These are phyloP conservation scores for Pararge aegeria DNA, from an alignment of 1,140 invertebrate species.

Conservation along the genomic window DNA sequence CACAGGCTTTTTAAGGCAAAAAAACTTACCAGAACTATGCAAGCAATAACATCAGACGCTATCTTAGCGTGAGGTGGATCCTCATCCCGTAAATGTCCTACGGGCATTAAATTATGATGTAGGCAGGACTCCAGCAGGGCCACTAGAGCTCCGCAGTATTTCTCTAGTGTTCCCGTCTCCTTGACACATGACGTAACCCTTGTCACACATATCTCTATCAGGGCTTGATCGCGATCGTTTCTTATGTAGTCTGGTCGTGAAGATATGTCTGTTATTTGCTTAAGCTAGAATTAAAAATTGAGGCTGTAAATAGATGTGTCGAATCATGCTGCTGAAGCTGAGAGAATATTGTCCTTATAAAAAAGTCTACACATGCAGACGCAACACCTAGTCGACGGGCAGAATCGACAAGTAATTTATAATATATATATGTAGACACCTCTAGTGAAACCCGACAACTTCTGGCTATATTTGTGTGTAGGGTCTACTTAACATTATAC, in stretches of 20 bases:
- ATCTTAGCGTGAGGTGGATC: slow-evolving; percentile 98
- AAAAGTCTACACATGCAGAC: no score
- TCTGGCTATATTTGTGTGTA: no score
- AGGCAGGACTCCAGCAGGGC: slow-evolving; percentile 92
- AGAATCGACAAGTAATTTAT: no score
- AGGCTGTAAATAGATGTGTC: not conserved
- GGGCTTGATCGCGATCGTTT: slow-evolving; percentile 95
- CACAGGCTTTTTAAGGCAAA: not conserved
- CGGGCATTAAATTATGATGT: slow-evolving; percentile 91
- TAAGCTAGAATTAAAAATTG: slow-evolving; percentile 75
- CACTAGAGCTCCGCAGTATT: slow-evolving; percentile 90
- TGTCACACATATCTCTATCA: slow-evolving; percentile 95
- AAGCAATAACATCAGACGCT: slow-evolving; percentile 95
- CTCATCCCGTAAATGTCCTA: slow-evolving; percentile 84
- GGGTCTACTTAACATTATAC: no score
- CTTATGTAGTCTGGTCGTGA: slow-evolving; percentile 89
- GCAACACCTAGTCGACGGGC: no score
- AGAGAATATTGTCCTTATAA: not conserved
- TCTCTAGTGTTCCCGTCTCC: slow-evolving; percentile 92
- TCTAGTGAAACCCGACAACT: no score
- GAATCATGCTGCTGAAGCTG: no score
- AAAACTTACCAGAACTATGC: slow-evolving; percentile 91
- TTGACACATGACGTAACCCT: slow-evolving; percentile 93
- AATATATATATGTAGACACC: no score
- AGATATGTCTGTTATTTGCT: slow-evolving; percentile 89